Evolutionary conservation across 2,797 vertebrate species (phyloP), one percentile per base, ranked within the genome.

Genomic region (Hypotaenidia okinawae): DNA sequence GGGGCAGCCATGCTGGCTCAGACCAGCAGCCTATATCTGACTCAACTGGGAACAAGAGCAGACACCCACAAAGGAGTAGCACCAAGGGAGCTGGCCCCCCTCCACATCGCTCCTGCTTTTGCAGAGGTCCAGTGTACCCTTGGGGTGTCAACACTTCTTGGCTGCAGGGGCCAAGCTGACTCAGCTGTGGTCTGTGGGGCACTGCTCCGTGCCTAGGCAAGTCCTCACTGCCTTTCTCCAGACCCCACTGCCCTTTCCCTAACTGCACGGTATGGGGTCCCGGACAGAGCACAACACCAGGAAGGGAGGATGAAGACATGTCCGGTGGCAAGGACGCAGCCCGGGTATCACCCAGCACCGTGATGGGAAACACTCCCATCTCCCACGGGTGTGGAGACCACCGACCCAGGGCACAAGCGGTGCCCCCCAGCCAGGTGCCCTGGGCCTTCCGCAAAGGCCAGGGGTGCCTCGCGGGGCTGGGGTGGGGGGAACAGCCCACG

Each of bases 51-150:
- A n/a, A 14, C 2, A 4, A 33, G 32, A 76, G 66, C 28, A 49
- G 51, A 24, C 2, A 1, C 49, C n/a, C 19, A 6, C 13, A 15
- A 13, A 54, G 33, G 9, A 49, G 16, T 2, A 15, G 39, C 37
- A 37, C 12, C 11, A 3, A 22, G 22, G 28, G 10, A 47, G 16
- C 8, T 1, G 16, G 13, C 10, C 9, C 16, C 10, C 6, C 35
- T 43, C 30, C 19, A 4, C 0, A 0, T 27, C 2, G 0, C 41
- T 33, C 66, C 39, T 32, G 54, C 23, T 5, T 87, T 70, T 67
- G 25, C 32, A 74, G 73, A 23, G 16, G 4, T 32, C 47, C 16
- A 0, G 3, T 7, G 2, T 2, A 13, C 16, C 45, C 22, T 55
- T 9, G 28, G 1, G 11, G 16, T 10, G 5, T 15, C 32, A 39